A percentile compares a stretch with the other conserved stretches of the same genome.
These are phyloP conservation scores for Micromesistius poutassou DNA, from an alignment of 2,797 vertebrate species.

Conservation along the genomic window DNA sequence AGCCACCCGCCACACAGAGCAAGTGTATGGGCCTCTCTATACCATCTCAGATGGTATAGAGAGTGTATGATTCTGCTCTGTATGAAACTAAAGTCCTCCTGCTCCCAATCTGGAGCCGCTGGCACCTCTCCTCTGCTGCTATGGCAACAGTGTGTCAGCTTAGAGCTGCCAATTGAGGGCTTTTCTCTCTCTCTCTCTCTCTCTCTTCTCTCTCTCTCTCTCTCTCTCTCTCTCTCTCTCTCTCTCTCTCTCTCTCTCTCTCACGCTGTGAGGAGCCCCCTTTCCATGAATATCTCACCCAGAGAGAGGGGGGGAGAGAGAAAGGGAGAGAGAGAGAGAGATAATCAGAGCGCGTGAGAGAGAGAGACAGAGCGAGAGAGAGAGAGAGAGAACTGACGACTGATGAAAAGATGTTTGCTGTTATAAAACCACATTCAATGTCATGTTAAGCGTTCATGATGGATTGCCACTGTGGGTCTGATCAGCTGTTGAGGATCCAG, in stretches of 20 bases:
- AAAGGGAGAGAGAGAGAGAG: background rate
- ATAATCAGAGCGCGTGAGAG: background rate
- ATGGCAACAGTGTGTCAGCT: constrained; percentile 44
- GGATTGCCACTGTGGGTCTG: background rate
- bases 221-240: background rate
- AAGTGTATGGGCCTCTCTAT: background rate
- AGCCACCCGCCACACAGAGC: background rate
- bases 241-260: constrained; percentile 1
- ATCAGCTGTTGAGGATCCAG: background rate
- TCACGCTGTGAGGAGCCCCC: background rate
- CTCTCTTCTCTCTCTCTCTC: constrained; percentile 8
- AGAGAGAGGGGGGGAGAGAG: background rate
- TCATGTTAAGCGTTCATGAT: background rate
- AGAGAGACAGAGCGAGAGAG: background rate
- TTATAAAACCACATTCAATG: background rate
- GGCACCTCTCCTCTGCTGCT: constrained; percentile 35
- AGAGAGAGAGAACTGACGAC: background rate
- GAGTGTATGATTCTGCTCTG: background rate
- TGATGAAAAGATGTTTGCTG: background rate
- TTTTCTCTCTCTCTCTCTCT: background rate
- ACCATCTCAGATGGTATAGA: background rate
- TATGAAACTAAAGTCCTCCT: background rate
- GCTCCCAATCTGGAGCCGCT: constrained; percentile 17
- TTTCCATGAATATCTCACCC: background rate
- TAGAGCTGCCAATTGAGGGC: background rate